Conservation (phyloP, 2,797 vertebrate genomes). For the Podargus strigoides region DNA sequence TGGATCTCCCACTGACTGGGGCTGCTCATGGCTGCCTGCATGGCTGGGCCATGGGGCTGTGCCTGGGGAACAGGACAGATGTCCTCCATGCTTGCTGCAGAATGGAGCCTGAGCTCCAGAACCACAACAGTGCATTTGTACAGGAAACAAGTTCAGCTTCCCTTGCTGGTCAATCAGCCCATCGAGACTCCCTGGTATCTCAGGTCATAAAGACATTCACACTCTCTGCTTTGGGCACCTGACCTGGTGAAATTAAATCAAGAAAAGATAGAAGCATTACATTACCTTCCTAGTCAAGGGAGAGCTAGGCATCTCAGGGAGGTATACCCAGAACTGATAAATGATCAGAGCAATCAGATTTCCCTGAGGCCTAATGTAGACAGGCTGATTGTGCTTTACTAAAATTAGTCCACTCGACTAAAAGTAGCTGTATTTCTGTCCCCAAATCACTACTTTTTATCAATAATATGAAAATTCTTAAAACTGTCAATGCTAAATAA, state of each 20-base stretch:
- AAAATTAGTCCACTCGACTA: neutral
- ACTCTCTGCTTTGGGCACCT: neutral
- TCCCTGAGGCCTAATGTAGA: neutral
- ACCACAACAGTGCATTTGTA: rapidly evolving
- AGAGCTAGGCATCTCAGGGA: neutral
- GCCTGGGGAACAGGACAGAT: too few species aligned
- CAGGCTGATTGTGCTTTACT: neutral
- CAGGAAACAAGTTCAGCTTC: neutral
- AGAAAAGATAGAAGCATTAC: neutral
- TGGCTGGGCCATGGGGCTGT: too few species aligned
- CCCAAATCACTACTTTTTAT: neutral
- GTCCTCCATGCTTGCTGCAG: neutral
- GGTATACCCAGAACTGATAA: neutral
- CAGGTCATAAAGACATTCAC: neutral
- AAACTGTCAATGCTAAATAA: neutral
- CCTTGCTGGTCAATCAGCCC: neutral
- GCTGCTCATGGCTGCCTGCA: too few species aligned
- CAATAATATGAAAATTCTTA: neutral
- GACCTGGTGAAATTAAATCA: neutral
- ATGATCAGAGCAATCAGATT: neutral
- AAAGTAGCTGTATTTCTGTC: neutral
- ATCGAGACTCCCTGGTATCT: neutral
- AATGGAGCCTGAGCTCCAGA: neutral
- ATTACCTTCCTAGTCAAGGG: neutral
- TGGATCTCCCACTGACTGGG: too few species aligned